Base-by-base conservation (phyloP, 2,888 invertebrate genomes). In the Panzeria rudis region DNA sequence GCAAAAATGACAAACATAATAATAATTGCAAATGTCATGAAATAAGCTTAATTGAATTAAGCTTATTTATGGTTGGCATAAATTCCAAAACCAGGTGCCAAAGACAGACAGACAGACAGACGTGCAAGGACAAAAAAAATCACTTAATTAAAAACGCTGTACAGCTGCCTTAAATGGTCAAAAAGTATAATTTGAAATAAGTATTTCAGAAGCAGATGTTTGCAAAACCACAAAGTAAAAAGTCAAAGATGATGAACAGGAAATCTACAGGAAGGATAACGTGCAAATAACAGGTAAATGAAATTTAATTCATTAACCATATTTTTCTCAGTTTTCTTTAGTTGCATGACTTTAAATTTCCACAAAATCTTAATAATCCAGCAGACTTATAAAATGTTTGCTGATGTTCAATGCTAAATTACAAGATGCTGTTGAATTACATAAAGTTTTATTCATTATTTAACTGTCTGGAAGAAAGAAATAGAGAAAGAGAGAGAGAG, bases 21-120 rank as follows among this genome's bases (percentile, higher is more conserved):
- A 71, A 71, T 78, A 85, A 82, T 82, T 85, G 64, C 82, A 82
- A 79, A 75, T 78, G 82, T 85, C 78, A 85, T 75, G 64, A 73
- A 78, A 64, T 78, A 69, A 73, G 68, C 81, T 83, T 82, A 85
- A 82, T 83, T 82, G 61, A 78, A 78, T 78, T 11, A 44, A 82
- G 62, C 78, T 73, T 69, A 71, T 62, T 71, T 64, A 71, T 20
- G 41, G 47, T 17, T 69, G 61, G 56, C 23, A 47, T 25, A 15
- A 54, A 54, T 29, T 17, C 38, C 7, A 44, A 44, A 50, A 38
- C 2, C 69, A 78, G 52, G 68, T 78, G 69, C 35, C 47, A 71
- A 17, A 50, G 20, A 32, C 38, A 29, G 11, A 41, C n/a, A n/a
- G n/a, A 47, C 29, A 20, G 61, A 11, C n/a, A 17, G 8, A 59